Evolutionary conservation across 1,140 invertebrate genomes (phyloP).

Genomic region (Cydia splendana): DNA sequence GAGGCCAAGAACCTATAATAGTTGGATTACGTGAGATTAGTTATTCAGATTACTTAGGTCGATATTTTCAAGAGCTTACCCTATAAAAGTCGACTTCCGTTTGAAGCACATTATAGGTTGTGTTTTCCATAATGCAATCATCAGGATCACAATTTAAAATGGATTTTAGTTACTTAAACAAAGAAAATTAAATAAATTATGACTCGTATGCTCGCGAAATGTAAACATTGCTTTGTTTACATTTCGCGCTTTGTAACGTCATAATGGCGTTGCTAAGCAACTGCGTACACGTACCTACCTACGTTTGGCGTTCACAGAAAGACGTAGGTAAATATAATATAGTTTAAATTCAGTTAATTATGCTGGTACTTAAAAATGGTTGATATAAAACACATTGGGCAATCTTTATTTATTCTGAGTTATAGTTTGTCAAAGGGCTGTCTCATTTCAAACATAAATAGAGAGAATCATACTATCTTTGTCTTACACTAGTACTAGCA

Average conservation of each 20-base stretch:
- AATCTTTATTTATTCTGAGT: no score
- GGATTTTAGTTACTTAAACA: slow-evolving; percentile 1
- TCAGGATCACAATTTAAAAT: slow-evolving; percentile 18
- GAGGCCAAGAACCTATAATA: no score
- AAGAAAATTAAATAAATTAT: neutral
- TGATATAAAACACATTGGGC: no score
- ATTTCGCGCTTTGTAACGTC: slow-evolving; percentile 23
- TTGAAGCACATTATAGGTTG: slow-evolving; percentile 59
- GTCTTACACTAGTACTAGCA: no score
- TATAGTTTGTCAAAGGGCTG: no score
- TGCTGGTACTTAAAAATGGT: no score
- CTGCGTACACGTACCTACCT: neutral
- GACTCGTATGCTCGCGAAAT: neutral
- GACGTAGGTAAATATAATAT: no score
- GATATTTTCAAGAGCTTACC: slow-evolving; percentile 46
- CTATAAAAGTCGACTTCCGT: slow-evolving; percentile 74
- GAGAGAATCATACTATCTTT: no score
- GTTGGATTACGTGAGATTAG: neutral
- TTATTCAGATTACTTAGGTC: neutral
- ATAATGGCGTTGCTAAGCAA: slow-evolving; percentile 26
- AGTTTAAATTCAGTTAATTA: no score
- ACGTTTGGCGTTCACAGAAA: neutral
- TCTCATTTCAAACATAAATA: no score
- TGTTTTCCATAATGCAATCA: slow-evolving; percentile 52
- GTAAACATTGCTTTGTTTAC: slow-evolving; percentile 34